Evolutionary conservation across 2,113 vertebrate genomes (phyloP), one percentile per base, ranked within the genome.

Genomic region (Rhizomys pruinosus): DNA sequence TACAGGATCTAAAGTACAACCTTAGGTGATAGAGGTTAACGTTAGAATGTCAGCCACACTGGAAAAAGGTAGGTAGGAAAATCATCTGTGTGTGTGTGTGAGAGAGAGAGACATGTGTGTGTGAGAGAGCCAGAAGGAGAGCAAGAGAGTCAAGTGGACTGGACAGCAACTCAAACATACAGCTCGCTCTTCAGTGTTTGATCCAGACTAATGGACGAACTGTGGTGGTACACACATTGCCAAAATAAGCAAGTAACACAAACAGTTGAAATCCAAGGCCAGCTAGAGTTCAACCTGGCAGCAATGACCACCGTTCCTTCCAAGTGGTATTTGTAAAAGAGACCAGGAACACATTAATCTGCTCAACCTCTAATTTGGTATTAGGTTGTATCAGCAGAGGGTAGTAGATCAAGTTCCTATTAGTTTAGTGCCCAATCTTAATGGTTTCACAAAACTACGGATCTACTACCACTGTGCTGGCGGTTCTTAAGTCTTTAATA

Each of bases 281-380:
- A 68, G 94, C 32, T 90, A 81, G 79, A 27, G 71, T 61, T 91
- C 69, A 86, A 1, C 86, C 86, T 25, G 77, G 73, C 44, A 74
- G 39, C 6, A 61, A 77, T 78, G 94, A 93, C 84, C 76, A 81
- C 76, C 57, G 90, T 34, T 94, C 90, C 69, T 95, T 52, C 57
- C 55, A 84, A 32, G 16, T 73, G 37, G 84, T 66, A 66, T 64
- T 57, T 91, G 68, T 81, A 55, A 77, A 94, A 95, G 85, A 76
- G 68, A 69, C 72, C 84, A 66, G 82, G 81, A 92, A 88, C 92
- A 93, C 57, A 74, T 13, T 93, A 93, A 95, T 77, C 69, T 81
- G 47, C 47, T 88, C 27, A n/a, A 84, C 66, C 66, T 79, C 84
- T 93, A n/a, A 92, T 13, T 37, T 78, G 32, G 44, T 57, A 91